Evolutionary conservation across 2,888 invertebrate species (phyloP), one percentile per base, ranked within the genome.

Genomic region (Crepidodera aurea): DNA sequence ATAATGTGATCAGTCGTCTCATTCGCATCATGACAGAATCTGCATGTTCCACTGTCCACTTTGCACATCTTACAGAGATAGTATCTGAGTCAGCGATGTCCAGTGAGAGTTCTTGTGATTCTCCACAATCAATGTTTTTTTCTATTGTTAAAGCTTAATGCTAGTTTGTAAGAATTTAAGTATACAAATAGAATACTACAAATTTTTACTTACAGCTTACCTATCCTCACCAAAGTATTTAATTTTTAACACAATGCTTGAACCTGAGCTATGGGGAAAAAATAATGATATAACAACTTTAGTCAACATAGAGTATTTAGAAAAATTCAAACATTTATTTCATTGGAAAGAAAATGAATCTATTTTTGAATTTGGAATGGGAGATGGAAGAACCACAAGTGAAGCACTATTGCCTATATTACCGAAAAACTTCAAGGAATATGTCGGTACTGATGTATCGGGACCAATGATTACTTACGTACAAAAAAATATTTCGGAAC

Each of bases 281-380:
- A 44, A 44, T 7, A 18, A 44, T 15, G 22, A 44, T 18, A n/a
- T 44, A 8, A 44, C 44, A 8, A 44, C 18, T 2, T 13, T 40
- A 2, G 40, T 18, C 8, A 40, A 40, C 7, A 44, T 16, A 8
- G 18, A 44, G 16, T 44, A 44, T 12, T 8, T 44, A n/a, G 44
- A 44, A 44, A 44, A 32, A 32, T 32, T 32, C 32, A 32, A 32
- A 10, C 6, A 32, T 10, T 10, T 32, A n/a, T 6, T 32, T 32
- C 2, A 7, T 32, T 56, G 13, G n/a, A 32, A 32, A 32, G 32
- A 32, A 32, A 10, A 32, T 32, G 84, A 84, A 53, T 78, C 79
- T 10, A 77, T 88, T 32, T 72, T 90, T 58, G 92, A 93, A 72
- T 84, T 92, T 42, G 92, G 92, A 0, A 90, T 89, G 64, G 92